Conservation (phyloP, 1,140 invertebrate genomes). For the Neodiprion lecontei region DNA sequence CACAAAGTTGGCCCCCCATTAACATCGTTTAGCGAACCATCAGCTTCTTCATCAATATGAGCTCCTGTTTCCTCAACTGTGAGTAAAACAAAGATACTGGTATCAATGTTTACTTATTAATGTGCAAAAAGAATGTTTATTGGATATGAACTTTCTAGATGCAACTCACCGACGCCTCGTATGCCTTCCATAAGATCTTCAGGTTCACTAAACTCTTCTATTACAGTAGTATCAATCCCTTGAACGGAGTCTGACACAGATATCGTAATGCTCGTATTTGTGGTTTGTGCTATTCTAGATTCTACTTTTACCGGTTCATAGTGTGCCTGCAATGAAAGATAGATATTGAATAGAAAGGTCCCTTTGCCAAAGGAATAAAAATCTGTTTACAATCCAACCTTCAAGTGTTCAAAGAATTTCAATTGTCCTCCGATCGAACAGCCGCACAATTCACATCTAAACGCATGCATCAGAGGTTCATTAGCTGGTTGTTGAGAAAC, state of each 20-base stretch:
- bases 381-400: slow-evolving; percentile 46
- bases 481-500: slow-evolving; percentile 15
- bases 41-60: slow-evolving; percentile 55
- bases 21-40: slow-evolving; percentile 43
- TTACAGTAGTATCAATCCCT: slow-evolving; percentile 47
- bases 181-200: slow-evolving; percentile 86
- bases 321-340: slow-evolving; percentile 59
- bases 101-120: not conserved
- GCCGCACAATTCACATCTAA: slow-evolving; percentile 74
- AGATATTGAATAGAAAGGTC: not conserved
- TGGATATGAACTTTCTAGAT: not conserved
- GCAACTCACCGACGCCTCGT: slow-evolving; percentile 67
- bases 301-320: slow-evolving; percentile 72
- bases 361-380: slow-evolving; percentile 24
- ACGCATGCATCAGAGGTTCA: slow-evolving; percentile 45
- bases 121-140: not conserved
- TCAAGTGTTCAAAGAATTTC: slow-evolving; percentile 82
- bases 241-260: slow-evolving; percentile 43
- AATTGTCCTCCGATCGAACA: slow-evolving; percentile 72
- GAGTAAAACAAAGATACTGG: not conserved
- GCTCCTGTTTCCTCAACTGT: slow-evolving; percentile 59
- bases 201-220: slow-evolving; percentile 79
- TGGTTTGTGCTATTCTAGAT: slow-evolving; percentile 52
- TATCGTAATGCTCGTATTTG: slow-evolving; percentile 49
- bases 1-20: slow-evolving; percentile 48